Percentiles rank a stretch among this genome's conserved stretches.
Evolutionary conservation across 1,140 invertebrate species (phyloP).

Genomic region (Tyrophagus putrescentiae): DNA sequence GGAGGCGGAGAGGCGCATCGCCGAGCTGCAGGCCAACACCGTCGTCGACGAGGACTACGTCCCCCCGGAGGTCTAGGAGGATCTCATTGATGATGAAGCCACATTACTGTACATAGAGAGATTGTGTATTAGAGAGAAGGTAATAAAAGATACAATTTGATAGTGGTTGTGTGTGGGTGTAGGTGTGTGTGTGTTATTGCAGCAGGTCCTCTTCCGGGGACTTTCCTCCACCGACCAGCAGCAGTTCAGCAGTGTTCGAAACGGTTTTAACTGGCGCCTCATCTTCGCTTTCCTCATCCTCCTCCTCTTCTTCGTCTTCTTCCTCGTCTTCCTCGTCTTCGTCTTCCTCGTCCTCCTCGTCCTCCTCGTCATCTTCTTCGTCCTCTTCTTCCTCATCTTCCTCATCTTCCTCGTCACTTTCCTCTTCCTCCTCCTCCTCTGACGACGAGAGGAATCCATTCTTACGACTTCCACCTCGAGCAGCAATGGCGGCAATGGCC

Average conservation of each 20-base stretch:
- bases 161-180: no score
- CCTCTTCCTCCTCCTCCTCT: slow-evolving; percentile 19
- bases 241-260: background rate
- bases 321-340: slow-evolving; percentile 27
- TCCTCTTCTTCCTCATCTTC: slow-evolving; percentile 25
- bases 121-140: background rate
- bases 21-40: slow-evolving; percentile 12
- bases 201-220: background rate
- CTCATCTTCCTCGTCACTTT: slow-evolving; percentile 22
- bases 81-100: background rate
- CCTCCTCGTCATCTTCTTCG: slow-evolving; percentile 21
- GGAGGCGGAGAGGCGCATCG: slow-evolving; percentile 18
- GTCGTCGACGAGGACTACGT: slow-evolving; percentile 23
- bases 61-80: slow-evolving; percentile 18
- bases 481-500: slow-evolving; percentile 34
- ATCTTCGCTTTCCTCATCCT: slow-evolving; percentile 28
- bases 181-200: no score
- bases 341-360: slow-evolving; percentile 29
- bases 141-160: background rate
- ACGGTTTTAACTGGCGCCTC: slow-evolving; percentile 1
- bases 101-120: background rate
- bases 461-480: slow-evolving; percentile 30
- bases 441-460: slow-evolving; percentile 25
- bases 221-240: background rate
- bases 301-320: slow-evolving; percentile 29